Base-by-base conservation (phyloP, 2,113 vertebrate species). In the Rhegmatorhina hoffmannsi region DNA sequence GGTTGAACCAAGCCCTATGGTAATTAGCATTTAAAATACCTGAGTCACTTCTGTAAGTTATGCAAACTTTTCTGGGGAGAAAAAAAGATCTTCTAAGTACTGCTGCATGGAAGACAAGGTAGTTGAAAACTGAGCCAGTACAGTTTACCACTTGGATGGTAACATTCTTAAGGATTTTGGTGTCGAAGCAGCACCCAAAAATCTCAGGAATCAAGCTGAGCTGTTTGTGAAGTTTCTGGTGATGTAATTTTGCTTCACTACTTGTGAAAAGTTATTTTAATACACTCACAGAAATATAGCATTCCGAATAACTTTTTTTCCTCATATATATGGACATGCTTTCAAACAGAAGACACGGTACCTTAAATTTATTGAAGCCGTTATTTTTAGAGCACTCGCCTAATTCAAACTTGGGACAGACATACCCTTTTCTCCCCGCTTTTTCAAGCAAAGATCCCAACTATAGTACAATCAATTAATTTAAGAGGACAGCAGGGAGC, bases 11-110 rank as follows among this genome's bases (percentile, higher is more conserved):
- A 96, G 90, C 72, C 82, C 55, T 83, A 10, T 0, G 1, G 78
- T 87, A 96, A 93, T 75, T 86, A 89, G 28, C 72, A 56, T 79
- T 93, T 81, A 90, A 93, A 76, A 95, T 72, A 95, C 34, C 79
- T 84, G 79, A 88, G 31, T 87, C 46, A 25, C 18, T 85, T 67
- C 46, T 69, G 0, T n/a, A 67, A 88, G 59, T 64, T 86, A 76
- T 63, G 34, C 52, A 93, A 84, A 92, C 10, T 12, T 80, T 91
- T 60, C 34, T 49, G 50, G 25, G 21, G 44, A 74, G 38, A 38
- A 34, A 78, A 78, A 70, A 29, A 36, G 19, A 7, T 29, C 16
- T 52, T 83, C 70, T 40, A 44, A 43, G 28, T 36, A 63, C 28
- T 44, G 31, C 31, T 64, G 38, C 17, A 52, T 16, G 19, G 74